These are phyloP conservation scores for Microctonus hyperodae DNA, from an alignment of 2,888 invertebrate species.

Conservation along the genomic window DNA sequence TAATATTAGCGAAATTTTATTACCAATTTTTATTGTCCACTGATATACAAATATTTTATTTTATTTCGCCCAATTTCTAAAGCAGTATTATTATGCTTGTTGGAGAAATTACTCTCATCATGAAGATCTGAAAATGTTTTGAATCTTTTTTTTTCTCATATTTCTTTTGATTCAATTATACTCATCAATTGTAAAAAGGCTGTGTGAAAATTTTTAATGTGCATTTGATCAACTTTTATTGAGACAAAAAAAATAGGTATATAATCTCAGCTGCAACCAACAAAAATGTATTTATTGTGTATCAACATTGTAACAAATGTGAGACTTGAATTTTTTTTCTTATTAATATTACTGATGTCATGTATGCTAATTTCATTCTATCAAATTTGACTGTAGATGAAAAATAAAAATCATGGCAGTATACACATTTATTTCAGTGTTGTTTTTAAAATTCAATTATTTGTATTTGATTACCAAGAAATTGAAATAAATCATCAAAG, in stretches of 20 bases:
- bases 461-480: too few species aligned
- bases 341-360: background rate
- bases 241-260: background rate
- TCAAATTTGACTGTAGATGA: background rate
- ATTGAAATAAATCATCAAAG: too few species aligned
- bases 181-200: slow-evolving; percentile 2
- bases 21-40: background rate
- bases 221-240: background rate
- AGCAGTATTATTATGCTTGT: slow-evolving; percentile 12
- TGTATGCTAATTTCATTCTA: background rate
- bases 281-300: slow-evolving; percentile 2
- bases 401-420: background rate
- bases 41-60: background rate
- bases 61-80: background rate
- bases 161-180: background rate
- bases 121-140: background rate
- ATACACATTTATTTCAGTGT: background rate
- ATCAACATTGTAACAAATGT: background rate
- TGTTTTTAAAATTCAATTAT: too few species aligned
- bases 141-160: background rate
- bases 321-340: background rate
- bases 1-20: background rate
- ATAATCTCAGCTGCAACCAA: background rate
- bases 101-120: background rate
- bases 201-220: background rate